Percentiles rank a stretch among this genome's conserved stretches.
Evolutionary conservation across 2,113 vertebrate species (phyloP).

Genomic region (Sphaerodactylus townsendi): DNA sequence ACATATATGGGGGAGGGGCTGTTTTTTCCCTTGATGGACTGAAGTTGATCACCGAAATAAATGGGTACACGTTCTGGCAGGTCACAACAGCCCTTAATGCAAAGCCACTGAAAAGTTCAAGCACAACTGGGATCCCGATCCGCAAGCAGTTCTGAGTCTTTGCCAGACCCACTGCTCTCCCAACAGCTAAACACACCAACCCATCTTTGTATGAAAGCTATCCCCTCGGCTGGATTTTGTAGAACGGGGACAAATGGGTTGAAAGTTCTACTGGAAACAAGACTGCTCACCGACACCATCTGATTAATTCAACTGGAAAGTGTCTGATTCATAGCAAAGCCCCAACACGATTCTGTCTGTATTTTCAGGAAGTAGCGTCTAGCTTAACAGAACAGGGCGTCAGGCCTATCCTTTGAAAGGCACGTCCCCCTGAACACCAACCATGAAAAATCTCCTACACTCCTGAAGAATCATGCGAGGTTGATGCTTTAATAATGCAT

Average conservation of each 20-base stretch:
- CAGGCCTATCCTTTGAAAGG: conserved; percentile 33
- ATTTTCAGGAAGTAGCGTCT: conserved; percentile 23
- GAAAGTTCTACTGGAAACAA: not conserved
- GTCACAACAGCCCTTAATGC: not conserved
- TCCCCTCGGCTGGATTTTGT: not conserved
- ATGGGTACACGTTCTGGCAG: not conserved
- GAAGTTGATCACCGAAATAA: not conserved
- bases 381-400: conserved; percentile 10
- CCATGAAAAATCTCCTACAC: not conserved
- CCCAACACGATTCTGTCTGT: conserved; percentile 1
- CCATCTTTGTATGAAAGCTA: not conserved
- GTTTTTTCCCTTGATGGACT: no score
- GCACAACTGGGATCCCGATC: not conserved
- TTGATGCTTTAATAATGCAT: not conserved
- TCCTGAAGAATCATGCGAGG: not conserved
- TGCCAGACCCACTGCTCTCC: not conserved
- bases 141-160: not conserved
- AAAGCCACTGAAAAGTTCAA: not conserved
- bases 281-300: not conserved
- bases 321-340: conserved; percentile 29
- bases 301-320: conserved; percentile 10
- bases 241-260: conserved; percentile 12
- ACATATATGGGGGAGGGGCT: no score
- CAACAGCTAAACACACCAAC: not conserved
- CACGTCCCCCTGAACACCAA: conserved; percentile 20